Evolutionary conservation across 2,797 vertebrate genomes (phyloP), one percentile per base, ranked within the genome.

Genomic region (Halcyon chelicuti): DNA sequence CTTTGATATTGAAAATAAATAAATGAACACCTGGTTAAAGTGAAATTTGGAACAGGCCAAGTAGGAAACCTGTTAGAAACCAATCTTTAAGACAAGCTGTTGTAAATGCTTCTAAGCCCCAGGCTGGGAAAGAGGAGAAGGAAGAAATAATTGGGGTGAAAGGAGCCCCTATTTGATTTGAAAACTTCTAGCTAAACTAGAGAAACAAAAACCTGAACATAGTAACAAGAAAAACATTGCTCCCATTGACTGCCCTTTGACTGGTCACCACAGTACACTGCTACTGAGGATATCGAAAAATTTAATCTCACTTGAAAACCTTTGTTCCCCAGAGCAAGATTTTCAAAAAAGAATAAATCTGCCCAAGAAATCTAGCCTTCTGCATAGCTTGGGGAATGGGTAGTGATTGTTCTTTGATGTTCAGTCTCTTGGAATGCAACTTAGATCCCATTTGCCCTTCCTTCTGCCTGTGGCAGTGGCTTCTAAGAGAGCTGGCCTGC

Each of bases 391-490:
- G 0, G 39, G 91, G 82, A 94, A 82, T 66, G 39, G 61, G 18
- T 67, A 74, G 58, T 81, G 89, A 86, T 83, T 37, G 78, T 62
- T 75, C 91, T 95, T 97, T 96, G 96, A 95, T 94, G 94, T 96
- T 88, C 58, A 81, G 68, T 95, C 72, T 93, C 58, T 90, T 90
- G 86, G 80, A 93, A 95, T 57, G 49, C 42, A 91, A 77, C 75
- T 92, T 88, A 90, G 84, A 89, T 86, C 81, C 77, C 29, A 86
- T 85, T 92, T 93, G 58, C 61, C 54, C 54, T 88, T 91, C 72
- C 12, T 93, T 9, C 68, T 83, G 88, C 92, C 91, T 88, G 68
- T 83, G 77, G 94, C 87, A 72, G 15, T 88, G n/a, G 11, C 86
- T 92, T 96, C 84, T 86, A 71, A 96, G 81, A 82, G 83, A 85